Evolutionary conservation across 2,888 invertebrate genomes (phyloP).

Genomic region (Macrophya alboannulata): DNA sequence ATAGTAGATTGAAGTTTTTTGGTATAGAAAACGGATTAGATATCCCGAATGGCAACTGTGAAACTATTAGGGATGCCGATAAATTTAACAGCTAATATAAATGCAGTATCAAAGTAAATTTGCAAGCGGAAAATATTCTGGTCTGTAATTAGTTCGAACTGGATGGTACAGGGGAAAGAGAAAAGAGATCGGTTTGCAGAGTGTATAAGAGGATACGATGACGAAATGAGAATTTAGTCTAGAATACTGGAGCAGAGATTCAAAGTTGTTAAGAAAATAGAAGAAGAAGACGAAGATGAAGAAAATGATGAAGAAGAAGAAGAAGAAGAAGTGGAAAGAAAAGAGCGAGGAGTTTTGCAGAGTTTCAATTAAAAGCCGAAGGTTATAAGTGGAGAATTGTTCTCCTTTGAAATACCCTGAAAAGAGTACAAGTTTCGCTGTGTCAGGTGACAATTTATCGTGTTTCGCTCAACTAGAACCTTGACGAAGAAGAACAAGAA

Average conservation of each 20-base stretch:
- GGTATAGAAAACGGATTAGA: background rate
- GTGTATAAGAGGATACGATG: background rate
- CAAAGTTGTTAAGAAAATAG: slow-evolving; percentile 42
- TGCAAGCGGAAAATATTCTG: background rate
- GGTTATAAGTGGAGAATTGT: slow-evolving; percentile 32
- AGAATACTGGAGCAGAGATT: background rate
- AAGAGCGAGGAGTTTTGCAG: slow-evolving; percentile 8
- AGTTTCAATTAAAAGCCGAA: slow-evolving; percentile 47
- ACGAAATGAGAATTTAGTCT: slow-evolving; percentile 15
- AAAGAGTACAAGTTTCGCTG: slow-evolving; percentile 3
- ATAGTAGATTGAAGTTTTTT: background rate
- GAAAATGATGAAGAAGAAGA: slow-evolving; percentile 8
- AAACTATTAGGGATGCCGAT: background rate
- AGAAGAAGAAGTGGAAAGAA: slow-evolving; percentile 32
- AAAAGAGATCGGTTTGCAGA: no score
- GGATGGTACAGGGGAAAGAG: background rate
- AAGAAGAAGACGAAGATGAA: background rate
- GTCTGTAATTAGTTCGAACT: background rate
- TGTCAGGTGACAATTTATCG: slow-evolving; percentile 43
- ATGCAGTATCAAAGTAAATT: background rate
- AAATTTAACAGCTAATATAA: background rate
- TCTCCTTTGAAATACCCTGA: slow-evolving; percentile 14
- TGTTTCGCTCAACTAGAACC: slow-evolving; percentile 31
- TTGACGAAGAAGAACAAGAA: background rate
- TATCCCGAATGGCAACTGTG: background rate